Percentiles rank a stretch among this genome's conserved stretches.
These are phyloP conservation scores for Clinocottus analis DNA, from an alignment of 2,113 vertebrate genomes.

Conservation along the genomic window DNA sequence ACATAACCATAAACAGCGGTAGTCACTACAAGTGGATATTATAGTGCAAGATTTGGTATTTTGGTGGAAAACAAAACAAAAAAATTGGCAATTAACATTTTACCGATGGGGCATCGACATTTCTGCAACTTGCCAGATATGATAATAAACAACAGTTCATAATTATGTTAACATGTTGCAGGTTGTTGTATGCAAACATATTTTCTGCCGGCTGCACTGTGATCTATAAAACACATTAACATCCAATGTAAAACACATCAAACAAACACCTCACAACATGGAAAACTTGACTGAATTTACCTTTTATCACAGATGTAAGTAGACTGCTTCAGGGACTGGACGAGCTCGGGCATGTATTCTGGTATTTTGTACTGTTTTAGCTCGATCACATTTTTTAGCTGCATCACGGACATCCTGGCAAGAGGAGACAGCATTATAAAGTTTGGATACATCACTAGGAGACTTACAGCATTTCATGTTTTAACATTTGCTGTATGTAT, in stretches of 20 bases:
- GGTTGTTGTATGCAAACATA: not conserved
- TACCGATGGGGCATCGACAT: not conserved
- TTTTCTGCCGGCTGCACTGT: not conserved
- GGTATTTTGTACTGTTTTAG: conserved; percentile 24
- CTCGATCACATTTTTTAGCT: not conserved
- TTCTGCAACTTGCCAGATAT: not conserved
- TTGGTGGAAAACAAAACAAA: not conserved
- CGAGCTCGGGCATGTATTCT: conserved; percentile 35
- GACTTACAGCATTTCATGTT: not conserved
- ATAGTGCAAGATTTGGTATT: not conserved
- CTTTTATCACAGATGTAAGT: not conserved
- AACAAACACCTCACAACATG: not conserved
- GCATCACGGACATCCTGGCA: conserved; percentile 43
- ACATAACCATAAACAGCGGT: not conserved
- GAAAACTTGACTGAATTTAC: conserved; percentile 28
- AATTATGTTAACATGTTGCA: not conserved
- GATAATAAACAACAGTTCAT: not conserved
- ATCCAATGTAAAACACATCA: not conserved
- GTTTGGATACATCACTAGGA: not conserved
- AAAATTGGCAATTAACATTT: not conserved
- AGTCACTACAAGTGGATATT: not conserved
- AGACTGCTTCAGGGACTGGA: conserved; percentile 24
- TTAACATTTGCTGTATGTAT: not conserved
- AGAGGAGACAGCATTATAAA: conserved; percentile 19
- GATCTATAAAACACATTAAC: not conserved